A percentile compares a stretch with the other conserved stretches of the same genome.
phyloP scores from a whole-genome alignment of 2,113 vertebrate species.

The Lasiurus borealis region DNA sequence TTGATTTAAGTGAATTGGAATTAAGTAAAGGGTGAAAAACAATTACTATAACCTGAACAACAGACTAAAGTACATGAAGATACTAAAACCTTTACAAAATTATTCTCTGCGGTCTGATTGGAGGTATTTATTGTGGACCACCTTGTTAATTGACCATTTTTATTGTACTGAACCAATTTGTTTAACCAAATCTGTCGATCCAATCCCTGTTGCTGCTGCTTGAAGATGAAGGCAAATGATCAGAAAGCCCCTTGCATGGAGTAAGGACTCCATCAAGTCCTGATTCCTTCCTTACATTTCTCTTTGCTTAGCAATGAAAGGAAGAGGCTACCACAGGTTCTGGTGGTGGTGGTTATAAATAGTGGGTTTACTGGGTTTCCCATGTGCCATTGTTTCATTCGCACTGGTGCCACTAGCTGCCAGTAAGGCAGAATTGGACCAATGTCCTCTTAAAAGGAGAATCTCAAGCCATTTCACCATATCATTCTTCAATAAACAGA shows the following conservation, averaged over 20 bases:
- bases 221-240: neutral
- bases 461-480: neutral
- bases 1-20: constrained; percentile 55
- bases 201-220: neutral
- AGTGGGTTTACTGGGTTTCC: neutral
- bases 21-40: neutral
- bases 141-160: neutral
- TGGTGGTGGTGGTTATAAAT: neutral
- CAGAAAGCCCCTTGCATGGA: neutral
- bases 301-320: neutral
- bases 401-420: neutral
- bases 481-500: neutral
- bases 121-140: neutral
- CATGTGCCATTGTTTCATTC: neutral
- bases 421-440: neutral
- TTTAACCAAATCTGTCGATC: neutral
- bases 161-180: neutral
- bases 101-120: neutral
- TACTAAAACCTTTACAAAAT: neutral
- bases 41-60: neutral
- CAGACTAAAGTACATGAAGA: neutral
- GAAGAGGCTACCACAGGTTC: neutral
- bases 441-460: neutral
- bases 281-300: neutral
- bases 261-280: neutral